A percentile compares a stretch with the other conserved stretches of the same genome.
phyloP scores from a whole-genome alignment of 1,140 invertebrate species.

The Arion vulgaris region DNA sequence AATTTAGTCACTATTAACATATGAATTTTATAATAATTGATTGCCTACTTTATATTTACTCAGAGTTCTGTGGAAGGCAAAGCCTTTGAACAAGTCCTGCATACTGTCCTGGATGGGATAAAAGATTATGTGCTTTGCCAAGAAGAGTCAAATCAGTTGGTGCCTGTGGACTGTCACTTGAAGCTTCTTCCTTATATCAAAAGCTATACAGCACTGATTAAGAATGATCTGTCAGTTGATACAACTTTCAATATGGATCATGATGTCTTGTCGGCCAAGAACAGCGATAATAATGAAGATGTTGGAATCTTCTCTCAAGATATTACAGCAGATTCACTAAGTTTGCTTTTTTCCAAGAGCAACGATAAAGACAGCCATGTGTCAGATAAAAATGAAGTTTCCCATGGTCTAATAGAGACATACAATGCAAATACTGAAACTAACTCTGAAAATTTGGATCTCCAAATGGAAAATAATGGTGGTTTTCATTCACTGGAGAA shows the following conservation, averaged over 20 bases:
- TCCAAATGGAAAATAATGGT: not conserved
- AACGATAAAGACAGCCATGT: not conserved
- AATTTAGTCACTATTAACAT: too few species aligned
- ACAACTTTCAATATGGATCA: not conserved
- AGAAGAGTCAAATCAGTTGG: not conserved
- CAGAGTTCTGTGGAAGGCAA: not conserved
- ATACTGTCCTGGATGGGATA: not conserved
- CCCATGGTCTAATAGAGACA: not conserved
- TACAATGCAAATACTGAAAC: not conserved
- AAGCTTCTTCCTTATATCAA: constrained; percentile 1
- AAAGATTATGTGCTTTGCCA: not conserved
- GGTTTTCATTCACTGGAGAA: not conserved
- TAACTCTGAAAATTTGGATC: not conserved
- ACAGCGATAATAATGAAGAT: not conserved
- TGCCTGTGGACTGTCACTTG: not conserved
- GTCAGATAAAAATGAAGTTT: not conserved
- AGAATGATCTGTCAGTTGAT: not conserved
- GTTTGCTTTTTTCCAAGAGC: not conserved
- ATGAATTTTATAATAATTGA: too few species aligned
- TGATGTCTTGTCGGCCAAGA: not conserved
- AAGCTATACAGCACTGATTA: not conserved
- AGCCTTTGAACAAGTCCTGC: not conserved
- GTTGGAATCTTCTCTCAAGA: not conserved
- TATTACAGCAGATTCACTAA: not conserved
- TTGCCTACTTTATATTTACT: too few species aligned